Base-by-base conservation (phyloP, 2,797 vertebrate genomes). In the Alosa sapidissima region DNA sequence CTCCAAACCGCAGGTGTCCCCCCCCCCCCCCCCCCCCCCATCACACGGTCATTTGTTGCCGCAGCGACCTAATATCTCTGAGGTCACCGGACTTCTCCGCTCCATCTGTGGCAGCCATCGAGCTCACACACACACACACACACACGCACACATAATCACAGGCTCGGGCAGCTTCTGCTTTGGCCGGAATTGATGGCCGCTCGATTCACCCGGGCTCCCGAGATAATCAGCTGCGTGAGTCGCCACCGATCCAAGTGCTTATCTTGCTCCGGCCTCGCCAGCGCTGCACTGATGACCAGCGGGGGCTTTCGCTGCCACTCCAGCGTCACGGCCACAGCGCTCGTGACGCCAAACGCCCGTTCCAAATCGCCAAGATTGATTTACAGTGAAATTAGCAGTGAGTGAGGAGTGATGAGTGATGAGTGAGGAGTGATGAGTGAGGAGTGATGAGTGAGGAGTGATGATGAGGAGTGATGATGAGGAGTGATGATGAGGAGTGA, bases 211-310 rank as follows among this genome's bases (percentile, higher is more conserved):
- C 54, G 33, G 36, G 68, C 87, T 86, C 88, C 81, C 86, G 88
- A 92, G 93, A 94, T 95, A 94, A 95, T 93, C 72, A 93, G 88
- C 91, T 91, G 89, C 94, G 94, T 95, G 93, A 93, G 92, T 89
- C 90, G 90, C 90, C 90, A 92, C 93, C 91, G 91, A 95, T 94
- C 93, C 92, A 88, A 88, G 90, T 85, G 89, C 94, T 95, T 96
- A 95, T 95, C 95, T 93, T 88, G 82, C 89, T 92, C 91, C 91
- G 91, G 2, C 92, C 90, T 89, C 89, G 91, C 92, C 88, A 89
- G 89, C 91, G 84, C 85, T 88, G 89, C 87, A 83, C 91, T 92
- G 93, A 93, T 93, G 92, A 94, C 93, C 90, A 90, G 68, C 89
- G 90, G 89, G 92, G 91, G 91, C 89, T 47, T 47, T 28, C 91